Base-by-base conservation (phyloP, 2,888 invertebrate genomes). In the Keiferia lycopersicella region DNA sequence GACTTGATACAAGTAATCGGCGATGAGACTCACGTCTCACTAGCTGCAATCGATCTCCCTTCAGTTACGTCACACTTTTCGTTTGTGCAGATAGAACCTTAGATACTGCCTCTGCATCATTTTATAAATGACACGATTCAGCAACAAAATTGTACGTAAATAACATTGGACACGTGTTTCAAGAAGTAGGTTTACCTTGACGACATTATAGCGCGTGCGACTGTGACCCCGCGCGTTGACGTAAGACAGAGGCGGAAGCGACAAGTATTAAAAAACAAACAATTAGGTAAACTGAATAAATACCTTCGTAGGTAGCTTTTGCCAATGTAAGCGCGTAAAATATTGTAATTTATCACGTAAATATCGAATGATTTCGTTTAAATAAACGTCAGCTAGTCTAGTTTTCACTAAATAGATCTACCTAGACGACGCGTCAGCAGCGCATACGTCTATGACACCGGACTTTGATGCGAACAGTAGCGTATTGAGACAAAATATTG, bases 381-480 rank as follows among this genome's bases (percentile, higher is more conserved):
- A 41, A 41, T 41, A 41, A 14, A 0, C 41, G 3, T 3, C 1
- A 41, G n/a, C 3, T 7, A 4, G 34, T 41, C 1, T 12, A n/a
- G n/a, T n/a, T 10, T 10, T 10, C 4, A 10, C 18, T 1, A 50
- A 10, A 7, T 20, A 18, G 18, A 2, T 51, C 22, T 51, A 51
- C 51, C 51, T 51, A 22, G 20, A 20, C 20, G n/a, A n/a, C n/a
- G n/a, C n/a, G 12, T 14, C 66, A 65, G 59, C 38, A 51, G 50
- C 60, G 62, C 68, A 65, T 68, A 64, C 66, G 68, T 14, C 62
- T 66, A 64, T 50, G 69, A 67, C 66, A 65, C 53, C 62, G 26
- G n/a, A 10, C 26, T 59, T 56, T 64, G 62, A n/a, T 41, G 6
- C 3, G 3, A 14, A 14, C 41, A 41, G 41, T 14, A 41, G 12